These are phyloP conservation scores for Epizoanthus fatuus DNA, from an alignment of 92 coral and sea anemone species.

Conservation along the genomic window DNA sequence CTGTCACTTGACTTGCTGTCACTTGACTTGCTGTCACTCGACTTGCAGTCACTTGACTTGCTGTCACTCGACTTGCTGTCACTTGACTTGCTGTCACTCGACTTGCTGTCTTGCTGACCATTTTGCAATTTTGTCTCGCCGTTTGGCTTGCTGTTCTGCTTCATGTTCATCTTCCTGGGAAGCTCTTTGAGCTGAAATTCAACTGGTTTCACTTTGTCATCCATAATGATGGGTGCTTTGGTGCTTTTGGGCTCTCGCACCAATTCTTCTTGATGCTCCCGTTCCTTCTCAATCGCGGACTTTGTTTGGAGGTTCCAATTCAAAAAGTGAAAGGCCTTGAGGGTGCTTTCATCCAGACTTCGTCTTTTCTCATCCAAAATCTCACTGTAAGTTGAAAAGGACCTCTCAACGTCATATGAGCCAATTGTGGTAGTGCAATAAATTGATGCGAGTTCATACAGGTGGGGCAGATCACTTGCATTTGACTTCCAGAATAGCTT, in stretches of 20 bases:
- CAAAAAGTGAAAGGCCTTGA: constrained; percentile 68
- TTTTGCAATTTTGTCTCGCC: constrained; percentile 28
- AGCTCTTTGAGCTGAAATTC: constrained; percentile 33
- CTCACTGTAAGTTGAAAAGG: constrained; percentile 69
- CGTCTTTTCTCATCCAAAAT: constrained; percentile 65
- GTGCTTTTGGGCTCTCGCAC: constrained; percentile 17
- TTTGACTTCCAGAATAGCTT: constrained; percentile 64
- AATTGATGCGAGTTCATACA: constrained; percentile 53
- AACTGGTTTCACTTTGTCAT: neutral
- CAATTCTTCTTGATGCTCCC: neutral
- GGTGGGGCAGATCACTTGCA: constrained; percentile 61
- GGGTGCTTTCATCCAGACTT: constrained; percentile 64
- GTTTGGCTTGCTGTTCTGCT: constrained; percentile 26
- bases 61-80: constrained; percentile 19
- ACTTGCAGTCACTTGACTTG: constrained; percentile 13
- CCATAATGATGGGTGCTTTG: constrained; percentile 14
- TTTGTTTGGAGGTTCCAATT: constrained; percentile 63
- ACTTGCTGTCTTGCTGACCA: constrained; percentile 24
- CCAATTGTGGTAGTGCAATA: constrained; percentile 65
- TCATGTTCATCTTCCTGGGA: constrained; percentile 15
- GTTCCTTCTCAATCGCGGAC: constrained; percentile 14
- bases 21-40: no score
- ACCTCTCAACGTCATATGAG: constrained; percentile 72
- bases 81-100: constrained; percentile 23
- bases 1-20: neutral